Conservation (phyloP, 2,797 vertebrate genomes). For the Naso thynnoides region DNA sequence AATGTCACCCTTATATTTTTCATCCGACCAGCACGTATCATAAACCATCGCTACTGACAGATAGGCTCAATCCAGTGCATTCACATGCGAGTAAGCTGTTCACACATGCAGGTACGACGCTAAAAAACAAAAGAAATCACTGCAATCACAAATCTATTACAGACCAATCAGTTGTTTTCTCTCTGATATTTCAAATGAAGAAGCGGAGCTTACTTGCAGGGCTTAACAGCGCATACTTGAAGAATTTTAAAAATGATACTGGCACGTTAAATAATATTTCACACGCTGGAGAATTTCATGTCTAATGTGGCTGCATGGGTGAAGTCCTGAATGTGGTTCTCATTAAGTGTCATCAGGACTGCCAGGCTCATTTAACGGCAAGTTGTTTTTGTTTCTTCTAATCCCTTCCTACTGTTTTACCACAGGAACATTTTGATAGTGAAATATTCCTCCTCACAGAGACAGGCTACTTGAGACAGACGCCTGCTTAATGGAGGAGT, state of each 20-base stretch:
- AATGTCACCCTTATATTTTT: slow-evolving; percentile 80
- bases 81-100: slow-evolving; percentile 37
- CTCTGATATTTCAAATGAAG: background rate
- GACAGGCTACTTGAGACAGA: slow-evolving; percentile 70
- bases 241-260: background rate
- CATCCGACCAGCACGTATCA: slow-evolving; percentile 76
- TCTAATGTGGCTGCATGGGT: slow-evolving; percentile 30
- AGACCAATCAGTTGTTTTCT: background rate
- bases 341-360: slow-evolving; percentile 61
- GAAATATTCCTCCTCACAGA: slow-evolving; percentile 67
- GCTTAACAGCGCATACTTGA: background rate
- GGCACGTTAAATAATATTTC: slow-evolving; percentile 30
- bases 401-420: slow-evolving; percentile 79
- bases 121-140: background rate
- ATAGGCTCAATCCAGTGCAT: slow-evolving; percentile 60
- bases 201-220: background rate
- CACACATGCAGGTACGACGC: background rate
- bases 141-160: background rate
- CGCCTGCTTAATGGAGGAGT: slow-evolving; percentile 64
- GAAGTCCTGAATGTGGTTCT: slow-evolving; percentile 62
- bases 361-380: slow-evolving; percentile 66
- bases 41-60: slow-evolving; percentile 72
- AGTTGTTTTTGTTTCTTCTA: slow-evolving; percentile 72
- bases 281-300: slow-evolving; percentile 36
- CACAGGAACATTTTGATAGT: slow-evolving; percentile 70